Conservation (phyloP, 2,797 vertebrate species). For the Hoplostethus mediterraneus region DNA sequence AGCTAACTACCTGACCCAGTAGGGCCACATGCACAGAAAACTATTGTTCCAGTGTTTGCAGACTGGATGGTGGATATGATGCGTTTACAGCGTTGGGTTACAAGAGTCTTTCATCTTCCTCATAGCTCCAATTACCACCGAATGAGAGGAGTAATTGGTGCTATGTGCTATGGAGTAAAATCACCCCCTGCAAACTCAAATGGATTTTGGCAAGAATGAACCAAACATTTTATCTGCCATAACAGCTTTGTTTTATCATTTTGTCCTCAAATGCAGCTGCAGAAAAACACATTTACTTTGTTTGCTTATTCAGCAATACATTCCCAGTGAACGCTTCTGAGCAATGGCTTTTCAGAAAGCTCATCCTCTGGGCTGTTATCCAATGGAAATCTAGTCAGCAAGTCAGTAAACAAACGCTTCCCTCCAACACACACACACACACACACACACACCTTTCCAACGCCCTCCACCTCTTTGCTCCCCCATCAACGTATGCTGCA, state of each 20-base stretch:
- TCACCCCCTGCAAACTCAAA: conserved; percentile 8
- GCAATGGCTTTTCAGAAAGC: conserved; percentile 7
- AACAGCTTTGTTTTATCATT: conserved; percentile 20
- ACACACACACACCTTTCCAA: background rate
- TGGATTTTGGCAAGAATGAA: conserved; percentile 26
- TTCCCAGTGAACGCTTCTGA: background rate
- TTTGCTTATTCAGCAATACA: conserved; percentile 23
- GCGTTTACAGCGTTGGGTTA: too few species aligned
- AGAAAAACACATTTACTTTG: background rate
- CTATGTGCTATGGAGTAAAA: background rate
- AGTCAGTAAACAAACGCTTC: background rate
- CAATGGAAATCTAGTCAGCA: conserved; percentile 11
- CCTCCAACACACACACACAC: background rate
- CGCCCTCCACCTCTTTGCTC: too few species aligned
- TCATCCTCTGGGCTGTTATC: conserved; percentile 20
- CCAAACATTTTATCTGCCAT: conserved; percentile 18
- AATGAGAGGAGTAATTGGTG: background rate
- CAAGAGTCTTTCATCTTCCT: background rate
- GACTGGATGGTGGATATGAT: too few species aligned
- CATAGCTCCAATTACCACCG: background rate
- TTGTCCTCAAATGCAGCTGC: conserved; percentile 23
- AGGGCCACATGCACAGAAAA: too few species aligned
- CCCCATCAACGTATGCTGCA: too few species aligned
- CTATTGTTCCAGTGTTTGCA: too few species aligned
- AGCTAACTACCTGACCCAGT: too few species aligned